phyloP scores from a whole-genome alignment of 2,113 vertebrate genomes.

The Oophaga pumilio region DNA sequence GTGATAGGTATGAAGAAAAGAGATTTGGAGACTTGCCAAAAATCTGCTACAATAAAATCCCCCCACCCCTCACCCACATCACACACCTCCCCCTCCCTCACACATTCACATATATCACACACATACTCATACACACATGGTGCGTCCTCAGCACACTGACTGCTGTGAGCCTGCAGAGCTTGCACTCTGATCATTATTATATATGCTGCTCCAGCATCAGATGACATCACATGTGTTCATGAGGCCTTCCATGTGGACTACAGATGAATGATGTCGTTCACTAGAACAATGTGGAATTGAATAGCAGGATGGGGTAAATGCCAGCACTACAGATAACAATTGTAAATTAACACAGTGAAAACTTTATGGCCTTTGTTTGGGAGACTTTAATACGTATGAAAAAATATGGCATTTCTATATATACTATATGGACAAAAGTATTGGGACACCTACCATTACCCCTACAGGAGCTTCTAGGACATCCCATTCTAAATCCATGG shows the following conservation, averaged over 20 bases:
- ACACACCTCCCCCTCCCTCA: background rate
- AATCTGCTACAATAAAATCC: constrained; percentile 56
- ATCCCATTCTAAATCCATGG: no score
- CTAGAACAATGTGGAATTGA: background rate
- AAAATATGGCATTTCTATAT: background rate
- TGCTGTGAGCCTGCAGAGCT: background rate
- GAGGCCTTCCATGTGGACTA: background rate
- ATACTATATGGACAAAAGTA: no score
- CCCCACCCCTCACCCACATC: constrained; percentile 19
- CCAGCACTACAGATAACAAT: background rate
- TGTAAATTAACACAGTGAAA: background rate
- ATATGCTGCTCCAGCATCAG: background rate
- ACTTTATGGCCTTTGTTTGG: constrained; percentile 1
- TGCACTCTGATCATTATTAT: background rate
- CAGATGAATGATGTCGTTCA: background rate
- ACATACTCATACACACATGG: constrained; percentile 26
- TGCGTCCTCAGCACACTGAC: background rate
- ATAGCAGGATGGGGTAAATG: background rate
- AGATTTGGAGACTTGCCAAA: constrained; percentile 54
- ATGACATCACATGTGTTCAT: background rate
- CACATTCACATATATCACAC: constrained; percentile 49
- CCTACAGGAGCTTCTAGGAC: no score
- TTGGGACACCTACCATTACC: no score
- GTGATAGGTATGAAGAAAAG: constrained; percentile 54
- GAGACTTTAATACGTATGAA: background rate